Evolutionary conservation across 2,888 invertebrate genomes (phyloP), one percentile per base, ranked within the genome.

Genomic region (Dasysyrphus albostriatus): DNA sequence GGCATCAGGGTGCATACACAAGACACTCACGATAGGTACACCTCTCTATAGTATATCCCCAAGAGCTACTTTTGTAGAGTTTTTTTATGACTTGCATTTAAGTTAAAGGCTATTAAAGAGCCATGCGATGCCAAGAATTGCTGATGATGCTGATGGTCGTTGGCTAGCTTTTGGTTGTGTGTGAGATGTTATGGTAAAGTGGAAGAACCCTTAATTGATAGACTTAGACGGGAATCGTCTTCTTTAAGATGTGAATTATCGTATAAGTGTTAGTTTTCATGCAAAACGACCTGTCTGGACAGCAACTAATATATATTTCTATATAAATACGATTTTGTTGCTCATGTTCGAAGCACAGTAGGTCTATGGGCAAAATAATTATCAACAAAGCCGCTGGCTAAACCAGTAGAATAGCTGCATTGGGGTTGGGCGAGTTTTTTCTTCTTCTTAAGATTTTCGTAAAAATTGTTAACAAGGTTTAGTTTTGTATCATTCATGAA

Each of bases 351-450:
- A 7, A 16, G 44, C 12, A 56, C 39, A 87, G 69, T 83, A 72
- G 87, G 87, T 83, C 78, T 87, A 61, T 78, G 65, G 83, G 83
- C 74, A 58, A 81, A 77, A 39, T 76, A 76, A 84, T 81, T 77
- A 67, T n/a, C 32, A 42, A 44, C 9, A 69, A 70, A 82, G 69
- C 69, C 61, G 16, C 42, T 58, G 82, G 67, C 49, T 32, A 6
- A 32, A 7, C 32, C 5, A 32, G 7, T 32, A 6, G 32, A 32
- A 32, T 32, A 5, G 32, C 32, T 32, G 32, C 5, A 5, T 32
- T 32, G 5, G 5, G 10, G 16, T 24, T 19, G 39, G 12, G 12
- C 12, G 39, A 12, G 39, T 39, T 39, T 39, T n/a, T 12, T 39
- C 12, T 12, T 39, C 3, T 39, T 39, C 39, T 12, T 39, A 39